These are phyloP conservation scores for Lymantria monacha DNA, from an alignment of 2,888 invertebrate species.

Conservation along the genomic window DNA sequence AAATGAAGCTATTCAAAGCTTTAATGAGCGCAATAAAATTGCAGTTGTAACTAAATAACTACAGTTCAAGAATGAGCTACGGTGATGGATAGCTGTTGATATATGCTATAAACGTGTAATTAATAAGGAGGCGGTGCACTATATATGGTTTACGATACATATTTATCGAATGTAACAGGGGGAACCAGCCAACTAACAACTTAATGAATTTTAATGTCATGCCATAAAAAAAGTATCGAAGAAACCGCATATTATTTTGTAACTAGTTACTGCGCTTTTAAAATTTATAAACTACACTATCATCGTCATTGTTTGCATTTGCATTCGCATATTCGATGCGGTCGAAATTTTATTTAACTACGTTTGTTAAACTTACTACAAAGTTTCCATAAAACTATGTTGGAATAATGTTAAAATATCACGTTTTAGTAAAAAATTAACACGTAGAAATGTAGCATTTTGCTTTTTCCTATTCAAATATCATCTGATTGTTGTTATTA, in stretches of 20 bases:
- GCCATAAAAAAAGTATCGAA: conserved; percentile 4
- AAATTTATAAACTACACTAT: neutral
- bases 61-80: conserved; percentile 1
- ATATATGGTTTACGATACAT: conserved; percentile 6
- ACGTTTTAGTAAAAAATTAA: too few relatives aligned
- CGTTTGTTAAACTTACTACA: too few relatives aligned
- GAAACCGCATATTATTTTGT: neutral
- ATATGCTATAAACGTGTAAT: conserved; percentile 3
- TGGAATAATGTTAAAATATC: too few relatives aligned
- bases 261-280: neutral
- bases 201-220: conserved; percentile 6
- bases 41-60: conserved; percentile 1
- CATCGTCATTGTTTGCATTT: too few relatives aligned
- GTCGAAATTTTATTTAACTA: too few relatives aligned
- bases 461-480: too few relatives aligned
- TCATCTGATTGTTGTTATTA: too few relatives aligned
- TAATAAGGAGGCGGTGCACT: conserved; percentile 2
- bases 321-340: too few relatives aligned
- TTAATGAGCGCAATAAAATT: conserved; percentile 1
- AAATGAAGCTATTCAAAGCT: neutral
- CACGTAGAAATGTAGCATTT: too few relatives aligned
- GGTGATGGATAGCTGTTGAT: conserved; percentile 4
- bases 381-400: too few relatives aligned
- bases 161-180: conserved; percentile 5
- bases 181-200: neutral